Base-by-base conservation (phyloP, 2,888 invertebrate genomes). In the Pristionchus arcanus region DNA sequence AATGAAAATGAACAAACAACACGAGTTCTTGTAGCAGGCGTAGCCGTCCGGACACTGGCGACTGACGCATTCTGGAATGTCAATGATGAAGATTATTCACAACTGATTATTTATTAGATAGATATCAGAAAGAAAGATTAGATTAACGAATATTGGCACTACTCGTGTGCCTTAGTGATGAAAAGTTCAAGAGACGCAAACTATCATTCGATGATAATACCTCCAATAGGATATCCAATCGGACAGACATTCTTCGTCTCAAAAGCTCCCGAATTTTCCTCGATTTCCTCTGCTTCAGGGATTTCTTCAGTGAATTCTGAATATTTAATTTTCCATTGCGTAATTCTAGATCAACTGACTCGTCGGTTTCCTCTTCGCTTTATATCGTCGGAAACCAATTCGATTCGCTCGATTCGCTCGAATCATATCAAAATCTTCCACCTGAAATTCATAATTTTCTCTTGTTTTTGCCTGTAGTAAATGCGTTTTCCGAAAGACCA, bases 41-140 rank as follows among this genome's bases (percentile, higher is more conserved):
- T 93, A 93, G 31, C 92, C 92, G 84, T 93, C 93, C 15, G 94
- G 94, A 81, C 94, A 94, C 37, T 91, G 91, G 34, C 87, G 55
- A 84, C 90, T 85, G 34, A 91, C 88, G 53, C 91, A 91, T 89
- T 91, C 91, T 91, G 83, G 37, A 91, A 66, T 25, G 9, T 34
- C 3, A 2, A 5, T 34, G 81, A 42, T 42, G 21, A 81, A 3
- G 68, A 15, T 7, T 68, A 68, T 28, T 7, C 31, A n/a, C 3
- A 7, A 68, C 31, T 28, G n/a, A n/a, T n/a, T n/a, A n/a, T n/a
- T n/a, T n/a, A n/a, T n/a, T n/a, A n/a, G 19, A 25, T 63, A 63
- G 21, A 63, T 5, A n/a, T 63, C 5, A 19, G n/a, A 13, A 5
- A 63, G 49, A n/a, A 25, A 63, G 13, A 63, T n/a, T n/a, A n/a